These are phyloP conservation scores for Papilio helenus DNA, from an alignment of 1,140 invertebrate genomes.

Conservation along the genomic window DNA sequence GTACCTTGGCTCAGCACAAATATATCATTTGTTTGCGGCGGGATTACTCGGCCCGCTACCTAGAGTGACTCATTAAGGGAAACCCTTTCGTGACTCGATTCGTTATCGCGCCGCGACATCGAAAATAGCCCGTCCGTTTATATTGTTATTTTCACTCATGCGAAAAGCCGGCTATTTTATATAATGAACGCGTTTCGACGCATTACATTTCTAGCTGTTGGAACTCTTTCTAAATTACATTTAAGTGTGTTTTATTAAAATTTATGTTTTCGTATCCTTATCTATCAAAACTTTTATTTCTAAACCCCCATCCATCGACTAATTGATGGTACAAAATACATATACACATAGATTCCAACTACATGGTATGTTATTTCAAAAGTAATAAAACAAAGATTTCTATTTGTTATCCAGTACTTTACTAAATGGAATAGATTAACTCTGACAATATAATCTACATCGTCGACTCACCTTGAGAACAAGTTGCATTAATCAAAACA, in stretches of 20 bases:
- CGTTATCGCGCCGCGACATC: slow-evolving; percentile 57
- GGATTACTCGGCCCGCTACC: slow-evolving; percentile 40
- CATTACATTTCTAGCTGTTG: slow-evolving; percentile 37
- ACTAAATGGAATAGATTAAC: not conserved
- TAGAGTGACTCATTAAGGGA: slow-evolving; percentile 64
- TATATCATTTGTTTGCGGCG: slow-evolving; percentile 49
- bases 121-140: slow-evolving; percentile 51
- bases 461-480: not conserved
- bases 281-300: not conserved
- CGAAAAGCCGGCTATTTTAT: slow-evolving; percentile 32
- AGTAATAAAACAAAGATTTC: not conserved
- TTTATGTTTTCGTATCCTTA: not conserved
- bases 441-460: slow-evolving; percentile 5
- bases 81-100: slow-evolving; percentile 72
- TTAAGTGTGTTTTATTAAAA: not conserved
- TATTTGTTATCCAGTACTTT: not conserved
- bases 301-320: not conserved
- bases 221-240: slow-evolving; percentile 41
- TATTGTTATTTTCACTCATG: slow-evolving; percentile 39
- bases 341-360: not conserved
- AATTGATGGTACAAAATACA: not conserved
- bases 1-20: slow-evolving; percentile 37
- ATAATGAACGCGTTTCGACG: slow-evolving; percentile 23
- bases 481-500: slow-evolving; percentile 18
- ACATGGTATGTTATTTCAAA: not conserved